Conservation (phyloP, 2,113 vertebrate species). For the Oncorhynchus masou region DNA sequence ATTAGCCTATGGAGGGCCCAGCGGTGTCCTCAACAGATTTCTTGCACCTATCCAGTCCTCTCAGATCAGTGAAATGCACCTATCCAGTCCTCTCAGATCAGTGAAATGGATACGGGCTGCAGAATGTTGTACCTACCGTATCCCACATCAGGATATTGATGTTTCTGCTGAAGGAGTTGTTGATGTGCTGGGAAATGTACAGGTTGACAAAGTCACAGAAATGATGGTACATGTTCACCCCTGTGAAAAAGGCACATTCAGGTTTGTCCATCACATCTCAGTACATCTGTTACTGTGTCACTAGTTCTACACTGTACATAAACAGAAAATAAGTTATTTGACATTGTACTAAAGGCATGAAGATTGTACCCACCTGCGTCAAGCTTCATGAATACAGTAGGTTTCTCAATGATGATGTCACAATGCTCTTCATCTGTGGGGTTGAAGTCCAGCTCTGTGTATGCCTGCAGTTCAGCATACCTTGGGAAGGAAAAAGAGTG, state of each 20-base stretch:
- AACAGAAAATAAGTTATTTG: background rate
- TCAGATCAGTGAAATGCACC: background rate
- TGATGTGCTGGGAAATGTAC: slow-evolving; percentile 93
- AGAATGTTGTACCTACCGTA: slow-evolving; percentile 79
- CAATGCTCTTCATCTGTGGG: slow-evolving; percentile 81
- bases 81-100: background rate
- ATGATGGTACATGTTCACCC: slow-evolving; percentile 99
- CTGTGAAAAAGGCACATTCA: slow-evolving; percentile 64
- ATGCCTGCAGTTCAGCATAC: slow-evolving; percentile 93
- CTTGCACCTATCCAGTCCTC: background rate
- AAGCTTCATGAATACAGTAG: slow-evolving; percentile 95
- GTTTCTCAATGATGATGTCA: slow-evolving; percentile 87
- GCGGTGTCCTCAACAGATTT: background rate
- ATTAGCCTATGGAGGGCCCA: background rate
- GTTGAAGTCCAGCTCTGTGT: slow-evolving; percentile 80
- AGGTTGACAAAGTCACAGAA: slow-evolving; percentile 98
- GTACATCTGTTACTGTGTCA: background rate
- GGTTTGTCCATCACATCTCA: background rate
- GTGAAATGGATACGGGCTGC: background rate
- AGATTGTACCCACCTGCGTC: slow-evolving; percentile 80
- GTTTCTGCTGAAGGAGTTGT: slow-evolving; percentile 90
- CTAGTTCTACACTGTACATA: background rate
- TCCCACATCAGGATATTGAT: slow-evolving; percentile 96
- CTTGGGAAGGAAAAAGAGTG: slow-evolving; percentile 61
- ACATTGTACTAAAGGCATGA: background rate